Percentiles rank a stretch among this genome's conserved stretches.
Evolutionary conservation across 1,140 invertebrate species (phyloP).

Genomic region (Procambarus clarkii): DNA sequence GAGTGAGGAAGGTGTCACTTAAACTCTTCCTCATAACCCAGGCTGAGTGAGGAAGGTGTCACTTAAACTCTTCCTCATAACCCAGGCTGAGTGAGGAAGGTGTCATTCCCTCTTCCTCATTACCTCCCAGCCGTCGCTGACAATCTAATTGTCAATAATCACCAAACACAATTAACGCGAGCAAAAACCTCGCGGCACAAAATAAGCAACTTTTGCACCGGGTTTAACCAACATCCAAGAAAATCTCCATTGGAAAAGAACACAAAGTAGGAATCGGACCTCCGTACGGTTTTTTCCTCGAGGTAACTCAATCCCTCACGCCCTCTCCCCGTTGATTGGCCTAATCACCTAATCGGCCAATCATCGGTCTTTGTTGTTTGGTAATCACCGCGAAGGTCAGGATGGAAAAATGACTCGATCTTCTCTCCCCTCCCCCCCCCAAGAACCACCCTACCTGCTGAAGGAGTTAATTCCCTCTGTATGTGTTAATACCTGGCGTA

Average conservation of each 20-base stretch:
- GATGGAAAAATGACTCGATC: neutral
- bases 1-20: no score
- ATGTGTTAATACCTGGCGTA: no score
- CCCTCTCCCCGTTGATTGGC: neutral
- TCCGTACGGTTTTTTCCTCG: slow-evolving; percentile 4
- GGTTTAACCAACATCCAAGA: slow-evolving; percentile 31
- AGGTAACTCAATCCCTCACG: slow-evolving; percentile 18
- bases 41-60: no score
- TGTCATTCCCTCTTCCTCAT: no score
- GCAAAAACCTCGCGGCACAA: slow-evolving; percentile 32
- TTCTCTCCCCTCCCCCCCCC: no score
- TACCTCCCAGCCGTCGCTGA: neutral
- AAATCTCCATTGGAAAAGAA: slow-evolving; percentile 32
- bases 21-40: no score
- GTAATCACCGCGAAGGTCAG: neutral
- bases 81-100: no score
- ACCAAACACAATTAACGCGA: slow-evolving; percentile 39
- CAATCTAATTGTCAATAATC: slow-evolving; percentile 54
- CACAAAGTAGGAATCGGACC: slow-evolving; percentile 43
- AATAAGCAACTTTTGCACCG: slow-evolving; percentile 46
- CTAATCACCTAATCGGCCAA: slow-evolving; percentile 18
- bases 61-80: no score
- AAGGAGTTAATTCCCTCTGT: no score
- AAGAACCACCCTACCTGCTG: no score
- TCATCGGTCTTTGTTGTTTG: slow-evolving; percentile 8